These are phyloP conservation scores for Augochlorella aurata DNA, from an alignment of 2,888 invertebrate genomes.

Conservation along the genomic window DNA sequence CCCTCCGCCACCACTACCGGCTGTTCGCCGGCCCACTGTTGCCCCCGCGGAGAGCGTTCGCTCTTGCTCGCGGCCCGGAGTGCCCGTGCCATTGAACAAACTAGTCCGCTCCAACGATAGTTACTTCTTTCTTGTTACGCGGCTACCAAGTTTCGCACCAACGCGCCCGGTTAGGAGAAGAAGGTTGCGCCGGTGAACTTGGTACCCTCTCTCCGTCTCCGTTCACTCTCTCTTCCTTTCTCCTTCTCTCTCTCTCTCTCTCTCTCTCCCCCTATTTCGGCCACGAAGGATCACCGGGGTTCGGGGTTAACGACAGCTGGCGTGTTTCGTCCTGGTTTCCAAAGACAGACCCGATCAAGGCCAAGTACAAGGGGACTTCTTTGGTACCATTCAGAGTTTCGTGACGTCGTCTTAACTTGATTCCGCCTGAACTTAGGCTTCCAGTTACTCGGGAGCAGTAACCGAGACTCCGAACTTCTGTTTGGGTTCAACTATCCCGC, in stretches of 20 bases:
- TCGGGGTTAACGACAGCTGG: constrained; percentile 68
- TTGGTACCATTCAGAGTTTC: constrained; percentile 42
- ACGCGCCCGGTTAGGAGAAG: constrained; percentile 68
- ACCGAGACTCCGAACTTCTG: not conserved
- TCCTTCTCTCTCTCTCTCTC: not conserved
- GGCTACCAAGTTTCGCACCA: constrained; percentile 78
- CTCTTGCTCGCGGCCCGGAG: constrained; percentile 37
- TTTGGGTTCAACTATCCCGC: not conserved
- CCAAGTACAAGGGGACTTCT: constrained; percentile 60
- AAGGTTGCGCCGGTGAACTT: constrained; percentile 78
- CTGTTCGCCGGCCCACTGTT: constrained; percentile 8
- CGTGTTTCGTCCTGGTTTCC: constrained; percentile 62
- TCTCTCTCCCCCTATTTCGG: constrained; percentile 60
- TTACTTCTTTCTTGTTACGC: constrained; percentile 81
- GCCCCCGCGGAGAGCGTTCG: constrained; percentile 15
- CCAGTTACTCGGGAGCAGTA: constrained; percentile 21
- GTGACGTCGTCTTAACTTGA: constrained; percentile 27
- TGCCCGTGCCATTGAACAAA: constrained; percentile 79
- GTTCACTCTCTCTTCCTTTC: constrained; percentile 60
- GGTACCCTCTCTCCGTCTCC: constrained; percentile 61
- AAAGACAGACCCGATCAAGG: constrained; percentile 60
- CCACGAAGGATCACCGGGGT: constrained; percentile 64
- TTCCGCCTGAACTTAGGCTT: constrained; percentile 32
- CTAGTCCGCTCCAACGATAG: constrained; percentile 79
- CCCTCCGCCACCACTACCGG: not conserved